phyloP scores from a whole-genome alignment of 2,113 vertebrate genomes.

The Cranoglanis bouderius region DNA sequence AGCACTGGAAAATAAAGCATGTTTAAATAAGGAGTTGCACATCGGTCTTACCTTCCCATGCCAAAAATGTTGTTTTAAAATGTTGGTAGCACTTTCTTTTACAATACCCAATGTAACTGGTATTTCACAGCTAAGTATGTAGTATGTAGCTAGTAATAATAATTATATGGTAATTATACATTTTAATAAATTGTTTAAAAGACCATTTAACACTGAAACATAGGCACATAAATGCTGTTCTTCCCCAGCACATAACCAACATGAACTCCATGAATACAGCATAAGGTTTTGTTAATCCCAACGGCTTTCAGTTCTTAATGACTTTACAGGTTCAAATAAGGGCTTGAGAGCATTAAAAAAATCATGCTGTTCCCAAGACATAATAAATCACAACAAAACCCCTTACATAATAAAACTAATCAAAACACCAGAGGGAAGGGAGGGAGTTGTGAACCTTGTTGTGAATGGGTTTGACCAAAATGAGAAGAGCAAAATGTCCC shows the following conservation, averaged over 20 bases:
- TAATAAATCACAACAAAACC: neutral
- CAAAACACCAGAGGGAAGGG: neutral
- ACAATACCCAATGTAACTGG: neutral
- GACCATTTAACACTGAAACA: neutral
- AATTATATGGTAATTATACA: neutral
- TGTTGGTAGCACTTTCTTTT: too few relatives aligned
- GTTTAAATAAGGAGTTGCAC: too few relatives aligned
- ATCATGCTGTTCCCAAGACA: neutral
- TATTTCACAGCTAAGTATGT: neutral
- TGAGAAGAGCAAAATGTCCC: too few relatives aligned
- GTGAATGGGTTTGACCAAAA: neutral
- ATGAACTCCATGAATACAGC: neutral
- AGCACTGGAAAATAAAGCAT: too few relatives aligned
- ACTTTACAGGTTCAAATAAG: neutral
- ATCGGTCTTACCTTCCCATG: neutral
- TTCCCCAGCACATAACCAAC: neutral
- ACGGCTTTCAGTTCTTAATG: neutral
- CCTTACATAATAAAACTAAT: neutral
- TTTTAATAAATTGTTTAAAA: neutral
- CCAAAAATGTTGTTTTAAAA: neutral
- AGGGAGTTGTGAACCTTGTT: neutral
- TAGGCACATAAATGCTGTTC: neutral
- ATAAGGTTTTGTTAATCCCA: neutral
- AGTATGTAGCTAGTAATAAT: neutral
- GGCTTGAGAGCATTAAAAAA: neutral